Conservation (phyloP, 2,113 vertebrate species). For the Natator depressus region DNA sequence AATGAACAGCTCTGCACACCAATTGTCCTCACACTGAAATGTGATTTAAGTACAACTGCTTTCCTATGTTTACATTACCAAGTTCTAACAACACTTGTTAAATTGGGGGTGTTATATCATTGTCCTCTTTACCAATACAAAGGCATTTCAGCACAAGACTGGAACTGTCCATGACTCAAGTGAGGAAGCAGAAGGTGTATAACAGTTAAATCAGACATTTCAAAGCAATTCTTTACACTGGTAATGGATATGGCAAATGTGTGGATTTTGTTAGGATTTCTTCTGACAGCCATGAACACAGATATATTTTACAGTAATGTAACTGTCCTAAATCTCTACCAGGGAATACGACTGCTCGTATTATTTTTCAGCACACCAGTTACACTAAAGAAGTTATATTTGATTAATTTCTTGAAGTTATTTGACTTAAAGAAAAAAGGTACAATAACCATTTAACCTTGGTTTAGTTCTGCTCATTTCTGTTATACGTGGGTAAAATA, state of each 20-base stretch:
- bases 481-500: slow-evolving; percentile 25
- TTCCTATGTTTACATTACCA: not conserved
- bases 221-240: slow-evolving; percentile 79
- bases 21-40: not conserved
- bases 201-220: slow-evolving; percentile 73
- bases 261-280: slow-evolving; percentile 79
- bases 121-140: slow-evolving; percentile 5
- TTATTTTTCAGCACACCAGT: slow-evolving; percentile 69
- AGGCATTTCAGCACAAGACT: slow-evolving; percentile 36
- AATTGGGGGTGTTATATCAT: not conserved
- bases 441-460: slow-evolving; percentile 65
- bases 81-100: slow-evolving; percentile 22
- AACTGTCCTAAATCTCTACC: slow-evolving; percentile 75
- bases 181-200: slow-evolving; percentile 54
- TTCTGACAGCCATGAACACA: slow-evolving; percentile 80
- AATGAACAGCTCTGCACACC: not conserved
- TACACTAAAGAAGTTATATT: slow-evolving; percentile 64
- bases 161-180: slow-evolving; percentile 29
- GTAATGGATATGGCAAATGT: slow-evolving; percentile 75
- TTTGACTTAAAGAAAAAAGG: slow-evolving; percentile 47
- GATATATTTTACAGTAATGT: slow-evolving; percentile 76
- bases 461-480: slow-evolving; percentile 61
- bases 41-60: not conserved
- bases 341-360: slow-evolving; percentile 67
- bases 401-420: slow-evolving; percentile 74